These are phyloP conservation scores for Lordiphosa andalusiaca DNA, from an alignment of 2,888 invertebrate genomes.

Conservation along the genomic window DNA sequence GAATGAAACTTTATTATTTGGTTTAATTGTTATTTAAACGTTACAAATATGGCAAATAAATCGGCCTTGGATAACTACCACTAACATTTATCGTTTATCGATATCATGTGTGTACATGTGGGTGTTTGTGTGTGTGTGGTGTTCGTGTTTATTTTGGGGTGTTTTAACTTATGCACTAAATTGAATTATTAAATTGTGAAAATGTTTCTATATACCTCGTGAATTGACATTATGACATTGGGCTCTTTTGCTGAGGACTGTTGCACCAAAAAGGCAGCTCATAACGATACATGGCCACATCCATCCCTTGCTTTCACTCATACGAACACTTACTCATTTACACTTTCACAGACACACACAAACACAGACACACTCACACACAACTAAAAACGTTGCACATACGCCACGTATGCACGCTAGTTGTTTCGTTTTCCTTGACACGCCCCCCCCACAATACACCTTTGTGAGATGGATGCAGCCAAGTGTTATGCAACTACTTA, in stretches of 20 bases:
- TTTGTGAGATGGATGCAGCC: constrained; percentile 54
- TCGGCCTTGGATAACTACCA: constrained; percentile 22
- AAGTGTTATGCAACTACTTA: constrained; percentile 72
- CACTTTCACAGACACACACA: constrained; percentile 12
- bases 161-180: constrained; percentile 54
- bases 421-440: constrained; percentile 40
- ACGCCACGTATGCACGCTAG: constrained; percentile 71
- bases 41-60: constrained; percentile 66
- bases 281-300: constrained; percentile 9
- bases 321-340: constrained; percentile 4
- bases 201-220: constrained; percentile 15
- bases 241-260: constrained; percentile 2
- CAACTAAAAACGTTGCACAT: constrained; percentile 73
- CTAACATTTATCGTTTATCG: constrained; percentile 25
- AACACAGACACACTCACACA: constrained; percentile 5
- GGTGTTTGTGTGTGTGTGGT: constrained; percentile 11
- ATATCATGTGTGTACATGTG: constrained; percentile 17
- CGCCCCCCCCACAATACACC: constrained; percentile 1
- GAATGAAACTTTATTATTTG: constrained; percentile 65
- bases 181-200: constrained; percentile 21
- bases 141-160: neutral
- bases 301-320: neutral
- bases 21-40: constrained; percentile 54
- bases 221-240: constrained; percentile 9
- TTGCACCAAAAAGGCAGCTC: constrained; percentile 1